Conservation (phyloP, 1,140 invertebrate genomes). For the Stratiolaelaps scimitus region DNA sequence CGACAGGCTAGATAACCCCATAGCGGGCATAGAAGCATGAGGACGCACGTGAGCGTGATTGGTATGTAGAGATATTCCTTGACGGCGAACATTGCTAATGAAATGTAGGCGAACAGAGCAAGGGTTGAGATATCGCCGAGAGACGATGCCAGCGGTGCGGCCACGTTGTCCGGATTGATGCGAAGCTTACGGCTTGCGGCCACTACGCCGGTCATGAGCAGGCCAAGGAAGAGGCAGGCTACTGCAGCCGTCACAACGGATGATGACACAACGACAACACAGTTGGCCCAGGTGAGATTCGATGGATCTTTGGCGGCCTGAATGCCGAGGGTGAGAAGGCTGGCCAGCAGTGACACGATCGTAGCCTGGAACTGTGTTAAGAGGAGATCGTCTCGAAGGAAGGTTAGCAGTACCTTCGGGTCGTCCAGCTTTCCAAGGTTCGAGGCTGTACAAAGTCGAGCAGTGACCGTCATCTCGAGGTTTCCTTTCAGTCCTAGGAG, state of each 20-base stretch:
- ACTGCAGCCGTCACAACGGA: conserved; percentile 78
- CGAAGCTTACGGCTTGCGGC: conserved; percentile 27
- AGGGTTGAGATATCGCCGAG: conserved; percentile 19
- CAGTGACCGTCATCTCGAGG: conserved; percentile 49
- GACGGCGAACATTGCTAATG: background rate
- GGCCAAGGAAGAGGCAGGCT: conserved; percentile 64
- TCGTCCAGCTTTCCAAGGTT: conserved; percentile 16
- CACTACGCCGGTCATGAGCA: conserved; percentile 33
- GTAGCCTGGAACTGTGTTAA: conserved; percentile 66
- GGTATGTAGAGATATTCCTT: conserved; percentile 7
- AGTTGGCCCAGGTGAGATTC: conserved; percentile 61
- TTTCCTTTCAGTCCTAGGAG: conserved; percentile 49
- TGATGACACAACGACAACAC: conserved; percentile 67
- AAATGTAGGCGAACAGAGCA: conserved; percentile 17
- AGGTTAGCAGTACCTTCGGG: background rate
- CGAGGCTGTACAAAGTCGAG: conserved; percentile 44
- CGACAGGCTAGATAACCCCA: conserved; percentile 5
- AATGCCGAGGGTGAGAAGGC: conserved; percentile 69
- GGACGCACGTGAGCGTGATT: background rate
- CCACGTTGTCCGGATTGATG: conserved; percentile 32
- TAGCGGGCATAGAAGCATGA: conserved; percentile 2
- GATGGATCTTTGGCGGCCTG: conserved; percentile 49
- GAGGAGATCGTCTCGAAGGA: conserved; percentile 9
- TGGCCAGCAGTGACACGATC: conserved; percentile 76
- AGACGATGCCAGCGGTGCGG: conserved; percentile 6